Evolutionary conservation across 2,888 invertebrate species (phyloP).

Genomic region (Pyrgus malvae): DNA sequence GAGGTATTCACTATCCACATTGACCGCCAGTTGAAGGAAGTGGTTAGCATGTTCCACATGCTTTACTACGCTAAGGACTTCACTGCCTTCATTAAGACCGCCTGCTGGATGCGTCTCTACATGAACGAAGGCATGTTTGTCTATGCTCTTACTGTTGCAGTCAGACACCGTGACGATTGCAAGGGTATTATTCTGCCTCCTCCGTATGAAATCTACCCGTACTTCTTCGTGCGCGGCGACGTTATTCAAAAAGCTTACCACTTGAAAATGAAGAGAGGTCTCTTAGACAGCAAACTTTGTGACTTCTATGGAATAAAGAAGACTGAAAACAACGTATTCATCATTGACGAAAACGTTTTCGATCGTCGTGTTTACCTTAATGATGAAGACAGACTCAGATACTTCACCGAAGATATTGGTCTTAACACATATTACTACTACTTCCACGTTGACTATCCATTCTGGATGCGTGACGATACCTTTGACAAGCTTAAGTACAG

Average conservation of each 20-base stretch:
- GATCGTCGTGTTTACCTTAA: conserved; percentile 77
- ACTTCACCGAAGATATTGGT: conserved; percentile 85
- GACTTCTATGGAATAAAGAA: conserved; percentile 77
- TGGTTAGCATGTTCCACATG: conserved; percentile 74
- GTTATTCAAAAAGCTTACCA: conserved; percentile 82
- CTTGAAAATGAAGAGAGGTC: conserved; percentile 74
- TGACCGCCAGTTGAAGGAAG: conserved; percentile 74
- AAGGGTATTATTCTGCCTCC: conserved; percentile 77
- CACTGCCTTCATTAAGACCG: conserved; percentile 70
- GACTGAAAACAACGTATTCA: conserved; percentile 75
- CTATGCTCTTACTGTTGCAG: conserved; percentile 75
- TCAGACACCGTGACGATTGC: conserved; percentile 75
- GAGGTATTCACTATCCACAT: conserved; percentile 76
- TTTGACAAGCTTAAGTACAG: conserved; percentile 53
- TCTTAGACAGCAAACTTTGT: conserved; percentile 72
- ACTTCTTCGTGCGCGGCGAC: conserved; percentile 85
- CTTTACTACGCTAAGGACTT: conserved; percentile 79
- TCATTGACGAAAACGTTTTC: conserved; percentile 85
- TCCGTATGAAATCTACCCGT: conserved; percentile 83
- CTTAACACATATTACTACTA: conserved; percentile 84
- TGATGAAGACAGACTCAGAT: conserved; percentile 81
- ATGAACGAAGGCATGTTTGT: conserved; percentile 82
- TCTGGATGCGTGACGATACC: conserved; percentile 79
- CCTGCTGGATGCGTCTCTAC: conserved; percentile 75
- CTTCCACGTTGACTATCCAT: conserved; percentile 83